phyloP scores from a whole-genome alignment of 1,140 invertebrate species.

The Drosophila miranda region DNA sequence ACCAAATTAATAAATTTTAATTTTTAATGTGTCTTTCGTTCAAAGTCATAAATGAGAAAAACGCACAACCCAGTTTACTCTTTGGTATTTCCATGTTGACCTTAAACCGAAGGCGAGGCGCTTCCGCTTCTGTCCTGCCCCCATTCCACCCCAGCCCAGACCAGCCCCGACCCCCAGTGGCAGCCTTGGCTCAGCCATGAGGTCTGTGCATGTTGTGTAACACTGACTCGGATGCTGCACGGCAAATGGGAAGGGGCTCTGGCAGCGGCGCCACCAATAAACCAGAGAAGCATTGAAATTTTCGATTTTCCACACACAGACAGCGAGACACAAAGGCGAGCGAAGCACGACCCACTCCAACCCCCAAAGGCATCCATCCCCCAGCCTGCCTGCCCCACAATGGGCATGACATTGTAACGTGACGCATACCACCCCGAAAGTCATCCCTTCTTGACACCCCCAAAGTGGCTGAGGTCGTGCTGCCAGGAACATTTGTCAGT shows the following conservation, averaged over 20 bases:
- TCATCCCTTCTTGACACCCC: slow-evolving; percentile 14
- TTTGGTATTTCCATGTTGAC: slow-evolving; percentile 66
- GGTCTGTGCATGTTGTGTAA: slow-evolving; percentile 68
- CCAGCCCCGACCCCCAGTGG: not conserved
- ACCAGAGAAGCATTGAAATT: slow-evolving; percentile 55
- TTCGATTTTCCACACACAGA: slow-evolving; percentile 67
- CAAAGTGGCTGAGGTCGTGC: slow-evolving; percentile 54
- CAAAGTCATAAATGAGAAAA: slow-evolving; percentile 76
- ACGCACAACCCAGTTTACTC: slow-evolving; percentile 32
- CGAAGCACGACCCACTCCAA: no score
- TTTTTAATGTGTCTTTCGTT: slow-evolving; percentile 82
- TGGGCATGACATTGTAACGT: slow-evolving; percentile 71
- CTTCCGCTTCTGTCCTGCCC: not conserved
- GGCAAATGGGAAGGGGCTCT: slow-evolving; percentile 7
- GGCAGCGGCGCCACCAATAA: slow-evolving; percentile 53
- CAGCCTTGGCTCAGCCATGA: slow-evolving; percentile 53
- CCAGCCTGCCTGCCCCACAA: slow-evolving; percentile 11
- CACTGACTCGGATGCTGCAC: slow-evolving; percentile 59
- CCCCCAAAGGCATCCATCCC: slow-evolving; percentile 10
- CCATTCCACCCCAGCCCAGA: not conserved
- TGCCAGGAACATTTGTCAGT: slow-evolving; percentile 12
- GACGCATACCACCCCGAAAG: slow-evolving; percentile 52
- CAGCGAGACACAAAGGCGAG: slow-evolving; percentile 20
- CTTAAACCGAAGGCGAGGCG: slow-evolving; percentile 33
- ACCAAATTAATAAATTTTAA: slow-evolving; percentile 77